phyloP scores from a whole-genome alignment of 2,113 vertebrate species.

The Promerops cafer region DNA sequence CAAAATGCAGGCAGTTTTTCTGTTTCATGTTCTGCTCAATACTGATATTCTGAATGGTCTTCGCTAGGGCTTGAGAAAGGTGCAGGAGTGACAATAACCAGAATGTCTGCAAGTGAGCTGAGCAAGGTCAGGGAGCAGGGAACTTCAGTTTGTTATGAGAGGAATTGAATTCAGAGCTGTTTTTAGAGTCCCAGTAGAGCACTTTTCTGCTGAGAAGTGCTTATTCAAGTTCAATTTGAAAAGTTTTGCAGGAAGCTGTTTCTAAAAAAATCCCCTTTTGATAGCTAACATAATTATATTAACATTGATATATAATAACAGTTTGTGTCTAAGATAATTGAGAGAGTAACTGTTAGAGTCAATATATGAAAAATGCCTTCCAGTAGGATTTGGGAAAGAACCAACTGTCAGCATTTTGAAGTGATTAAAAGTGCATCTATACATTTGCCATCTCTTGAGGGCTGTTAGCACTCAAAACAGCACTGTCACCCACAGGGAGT shows the following conservation, averaged over 20 bases:
- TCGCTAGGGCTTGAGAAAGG: neutral
- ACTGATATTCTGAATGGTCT: neutral
- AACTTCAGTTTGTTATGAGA: neutral
- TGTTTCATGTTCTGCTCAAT: neutral
- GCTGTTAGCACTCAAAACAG: neutral
- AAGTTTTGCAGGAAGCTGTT: neutral
- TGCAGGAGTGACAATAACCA: neutral
- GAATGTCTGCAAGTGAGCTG: neutral
- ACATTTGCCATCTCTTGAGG: neutral
- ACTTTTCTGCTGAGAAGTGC: neutral
- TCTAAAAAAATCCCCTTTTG: neutral
- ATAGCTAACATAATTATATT: neutral
- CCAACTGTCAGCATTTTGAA: neutral
- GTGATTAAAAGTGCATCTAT: neutral
- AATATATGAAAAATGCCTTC: neutral
- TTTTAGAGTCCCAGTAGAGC: neutral
- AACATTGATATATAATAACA: neutral
- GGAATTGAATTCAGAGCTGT: neutral
- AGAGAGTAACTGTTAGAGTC: neutral
- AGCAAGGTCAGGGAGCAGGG: neutral
- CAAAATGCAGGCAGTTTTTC: neutral
- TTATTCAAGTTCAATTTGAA: constrained; percentile 22
- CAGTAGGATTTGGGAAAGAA: neutral
- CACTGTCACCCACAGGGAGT: neutral
- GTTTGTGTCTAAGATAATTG: neutral